These are phyloP conservation scores for Serripes groenlandicus DNA, from an alignment of 2,888 invertebrate species.

Conservation along the genomic window DNA sequence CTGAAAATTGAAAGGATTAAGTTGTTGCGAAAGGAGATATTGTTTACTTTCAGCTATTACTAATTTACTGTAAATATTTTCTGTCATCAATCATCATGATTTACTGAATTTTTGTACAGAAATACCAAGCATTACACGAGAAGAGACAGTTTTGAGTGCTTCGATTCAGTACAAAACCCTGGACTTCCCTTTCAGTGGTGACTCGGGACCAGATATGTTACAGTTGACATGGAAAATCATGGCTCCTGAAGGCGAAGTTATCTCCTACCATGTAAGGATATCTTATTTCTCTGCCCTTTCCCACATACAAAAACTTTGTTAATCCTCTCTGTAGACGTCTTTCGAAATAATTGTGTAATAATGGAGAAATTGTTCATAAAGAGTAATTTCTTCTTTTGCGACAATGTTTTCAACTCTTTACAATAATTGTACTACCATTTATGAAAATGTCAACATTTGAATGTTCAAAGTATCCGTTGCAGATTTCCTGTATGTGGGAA, in stretches of 20 bases:
- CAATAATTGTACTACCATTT: background rate
- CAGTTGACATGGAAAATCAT: background rate
- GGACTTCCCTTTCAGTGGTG: background rate
- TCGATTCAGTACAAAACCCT: background rate
- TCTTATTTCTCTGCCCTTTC: background rate
- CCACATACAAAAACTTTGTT: background rate
- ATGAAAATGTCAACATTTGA: too few species aligned
- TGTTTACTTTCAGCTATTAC: too few species aligned
- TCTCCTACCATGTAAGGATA: conserved; percentile 10
- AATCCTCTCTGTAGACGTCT: background rate
- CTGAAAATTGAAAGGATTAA: too few species aligned
- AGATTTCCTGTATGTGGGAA: too few species aligned
- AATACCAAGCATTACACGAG: background rate
- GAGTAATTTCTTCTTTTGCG: background rate
- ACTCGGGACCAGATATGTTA: background rate
- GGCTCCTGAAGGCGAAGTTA: conserved; percentile 1
- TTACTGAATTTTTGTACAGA: too few species aligned
- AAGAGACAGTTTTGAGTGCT: background rate
- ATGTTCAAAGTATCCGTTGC: too few species aligned
- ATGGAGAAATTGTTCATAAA: background rate
- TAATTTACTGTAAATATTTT: too few species aligned
- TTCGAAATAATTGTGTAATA: background rate
- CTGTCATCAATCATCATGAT: too few species aligned
- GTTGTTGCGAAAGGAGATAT: too few species aligned
- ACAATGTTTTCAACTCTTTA: background rate